These are phyloP conservation scores for Malacoraja senta DNA, from an alignment of 2,797 vertebrate genomes.

Conservation along the genomic window DNA sequence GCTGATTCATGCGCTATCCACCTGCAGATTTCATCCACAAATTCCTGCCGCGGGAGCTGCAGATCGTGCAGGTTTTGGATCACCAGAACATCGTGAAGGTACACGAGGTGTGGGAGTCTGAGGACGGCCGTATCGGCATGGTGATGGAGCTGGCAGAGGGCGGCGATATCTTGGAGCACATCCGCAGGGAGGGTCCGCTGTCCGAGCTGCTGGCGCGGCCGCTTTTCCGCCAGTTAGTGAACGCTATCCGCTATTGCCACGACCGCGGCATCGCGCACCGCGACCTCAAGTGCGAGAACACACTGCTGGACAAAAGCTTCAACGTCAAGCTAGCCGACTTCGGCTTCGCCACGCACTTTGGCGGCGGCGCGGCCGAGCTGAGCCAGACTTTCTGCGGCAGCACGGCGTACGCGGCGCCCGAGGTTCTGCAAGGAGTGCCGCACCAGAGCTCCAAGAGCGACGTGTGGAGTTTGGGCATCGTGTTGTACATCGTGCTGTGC, in stretches of 20 bases:
- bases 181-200: slow-evolving; percentile 52
- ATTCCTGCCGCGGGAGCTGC: slow-evolving; percentile 61
- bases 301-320: slow-evolving; percentile 54
- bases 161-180: slow-evolving; percentile 55
- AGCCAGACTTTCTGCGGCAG: slow-evolving; percentile 61
- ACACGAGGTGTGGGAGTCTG: slow-evolving; percentile 53
- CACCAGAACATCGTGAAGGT: slow-evolving; percentile 60
- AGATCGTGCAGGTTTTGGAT: slow-evolving; percentile 51
- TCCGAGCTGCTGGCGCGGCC: slow-evolving; percentile 49
- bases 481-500: slow-evolving; percentile 57
- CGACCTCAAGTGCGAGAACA: slow-evolving; percentile 59
- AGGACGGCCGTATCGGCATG: slow-evolving; percentile 52
- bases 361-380: slow-evolving; percentile 49
- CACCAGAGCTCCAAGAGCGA: slow-evolving; percentile 55
- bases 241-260: slow-evolving; percentile 57
- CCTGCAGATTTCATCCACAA: slow-evolving; percentile 54
- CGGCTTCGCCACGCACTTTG: slow-evolving; percentile 56
- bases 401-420: slow-evolving; percentile 55
- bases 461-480: slow-evolving; percentile 57
- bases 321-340: slow-evolving; percentile 56
- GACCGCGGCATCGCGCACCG: slow-evolving; percentile 53
- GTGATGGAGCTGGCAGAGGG: slow-evolving; percentile 62
- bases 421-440: slow-evolving; percentile 56
- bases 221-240: slow-evolving; percentile 57
- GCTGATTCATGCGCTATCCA: background rate